Evolutionary conservation across 1,140 invertebrate species (phyloP).

Genomic region (Drosophila subpulchrella): DNA sequence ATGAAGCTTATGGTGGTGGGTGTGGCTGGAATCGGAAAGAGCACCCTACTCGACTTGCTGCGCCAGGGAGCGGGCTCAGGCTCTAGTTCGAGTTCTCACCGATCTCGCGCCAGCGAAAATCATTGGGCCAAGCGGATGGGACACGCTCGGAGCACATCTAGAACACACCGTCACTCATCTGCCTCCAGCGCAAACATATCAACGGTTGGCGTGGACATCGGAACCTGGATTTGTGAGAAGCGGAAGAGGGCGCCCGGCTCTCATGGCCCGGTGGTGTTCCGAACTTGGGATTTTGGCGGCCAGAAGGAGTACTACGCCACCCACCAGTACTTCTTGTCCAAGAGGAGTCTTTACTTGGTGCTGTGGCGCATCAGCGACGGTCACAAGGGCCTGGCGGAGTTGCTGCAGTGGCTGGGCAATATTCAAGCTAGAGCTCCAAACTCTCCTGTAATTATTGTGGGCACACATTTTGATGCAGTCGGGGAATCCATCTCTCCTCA

Average conservation of each 20-base stretch:
- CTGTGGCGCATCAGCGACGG: slow-evolving; percentile 98
- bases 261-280: slow-evolving; percentile 96
- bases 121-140: slow-evolving; percentile 98
- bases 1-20: slow-evolving; percentile 99
- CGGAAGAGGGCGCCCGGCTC: slow-evolving; percentile 87
- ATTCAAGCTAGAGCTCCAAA: slow-evolving; percentile 97
- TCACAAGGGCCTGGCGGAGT: slow-evolving; percentile 94
- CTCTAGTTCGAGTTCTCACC: slow-evolving; percentile 56
- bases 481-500: slow-evolving; percentile 88
- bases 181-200: slow-evolving; percentile 89
- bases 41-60: slow-evolving; percentile 94
- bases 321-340: slow-evolving; percentile 99
- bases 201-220: slow-evolving; percentile 98
- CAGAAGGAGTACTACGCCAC: slow-evolving; percentile 98
- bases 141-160: slow-evolving; percentile 87
- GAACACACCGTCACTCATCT: slow-evolving; percentile 48
- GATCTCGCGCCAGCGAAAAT: slow-evolving; percentile 81
- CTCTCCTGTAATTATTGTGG: slow-evolving; percentile 96
- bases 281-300: slow-evolving; percentile 99
- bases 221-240: slow-evolving; percentile 97
- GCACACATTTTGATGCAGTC: slow-evolving; percentile 96
- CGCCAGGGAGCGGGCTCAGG: slow-evolving; percentile 87
- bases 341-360: slow-evolving; percentile 97
- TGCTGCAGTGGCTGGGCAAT: slow-evolving; percentile 97
- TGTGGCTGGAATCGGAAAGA: slow-evolving; percentile 96